Conservation (phyloP, 2,888 invertebrate genomes). For the Iphiclides podalirius region DNA sequence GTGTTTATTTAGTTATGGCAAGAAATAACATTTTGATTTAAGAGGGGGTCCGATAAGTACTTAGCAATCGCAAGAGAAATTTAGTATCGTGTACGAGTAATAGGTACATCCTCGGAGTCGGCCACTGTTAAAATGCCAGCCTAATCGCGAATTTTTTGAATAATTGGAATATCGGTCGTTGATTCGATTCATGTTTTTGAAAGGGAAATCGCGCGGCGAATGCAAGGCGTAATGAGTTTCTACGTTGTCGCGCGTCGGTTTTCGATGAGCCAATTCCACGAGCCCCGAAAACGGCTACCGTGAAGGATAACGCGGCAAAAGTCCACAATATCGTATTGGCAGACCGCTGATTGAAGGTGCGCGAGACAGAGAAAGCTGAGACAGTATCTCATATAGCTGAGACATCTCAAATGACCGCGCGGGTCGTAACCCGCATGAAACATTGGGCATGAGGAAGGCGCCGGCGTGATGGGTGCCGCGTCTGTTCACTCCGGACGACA, state of each 20-base stretch:
- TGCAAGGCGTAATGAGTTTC: constrained; percentile 25
- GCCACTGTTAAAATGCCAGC: too few species aligned
- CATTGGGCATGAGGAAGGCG: constrained; percentile 23
- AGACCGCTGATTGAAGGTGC: constrained; percentile 38
- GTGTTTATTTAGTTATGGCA: too few species aligned
- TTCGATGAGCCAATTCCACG: constrained; percentile 29
- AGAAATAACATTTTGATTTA: too few species aligned
- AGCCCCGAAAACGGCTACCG: constrained; percentile 24
- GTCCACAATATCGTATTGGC: constrained; percentile 37
- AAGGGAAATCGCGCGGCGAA: background rate
- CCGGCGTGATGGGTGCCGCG: constrained; percentile 43
- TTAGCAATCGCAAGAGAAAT: too few species aligned
- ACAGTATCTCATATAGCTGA: too few species aligned
- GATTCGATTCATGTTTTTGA: too few species aligned
- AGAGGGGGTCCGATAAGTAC: too few species aligned
- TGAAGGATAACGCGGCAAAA: constrained; percentile 31
- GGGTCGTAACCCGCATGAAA: constrained; percentile 34
- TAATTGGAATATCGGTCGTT: background rate
- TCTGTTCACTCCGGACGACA: too few species aligned
- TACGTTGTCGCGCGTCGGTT: constrained; percentile 29
- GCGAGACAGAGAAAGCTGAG: constrained; percentile 38
- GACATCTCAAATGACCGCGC: constrained; percentile 34
- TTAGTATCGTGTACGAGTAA: too few species aligned
- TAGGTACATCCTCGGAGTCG: too few species aligned
- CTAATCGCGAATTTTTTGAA: background rate